Evolutionary conservation across 2,797 vertebrate species (phyloP), one percentile per base, ranked within the genome.

Genomic region (Spea hammondii): DNA sequence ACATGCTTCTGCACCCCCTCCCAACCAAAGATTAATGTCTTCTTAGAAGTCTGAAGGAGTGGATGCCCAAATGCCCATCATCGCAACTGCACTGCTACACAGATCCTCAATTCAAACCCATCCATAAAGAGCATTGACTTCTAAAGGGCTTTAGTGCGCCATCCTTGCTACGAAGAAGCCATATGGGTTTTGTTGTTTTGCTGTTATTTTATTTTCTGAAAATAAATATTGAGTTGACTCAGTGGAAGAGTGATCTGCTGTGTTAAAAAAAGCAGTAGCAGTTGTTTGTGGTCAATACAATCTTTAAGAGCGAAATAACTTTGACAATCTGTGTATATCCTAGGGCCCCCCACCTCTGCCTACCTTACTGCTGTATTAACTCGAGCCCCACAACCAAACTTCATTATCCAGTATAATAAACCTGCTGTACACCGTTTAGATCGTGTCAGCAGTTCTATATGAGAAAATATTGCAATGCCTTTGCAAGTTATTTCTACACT

Each of bases 111-210:
- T 14, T 70, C 10, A 54, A 6, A 70, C 4, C 4, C 59, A 0
- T 6, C 64, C 64, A 70, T 17, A 32, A 47, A 70, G 79, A 77
- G 55, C 79, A 5, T 76, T 17, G 76, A 84, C 74, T 75, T 82
- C 50, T 82, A 46, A 86, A 89, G 90, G 92, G 88, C 93, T 92
- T 87, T 89, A 32, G 94, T 94, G 94, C 94, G 94, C 93, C 95
- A 95, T 93, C 90, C 78, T 68, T 74, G 79, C 74, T 74, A 74
- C 76, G 83, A 84, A 46, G 81, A 89, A 89, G 89, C 86, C 85
- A 88, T 86, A 85, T 77, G 85, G 32, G 68, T 83, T 79, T 74
- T 62, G 70, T 68, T 60, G 68, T 82, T 68, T 73, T 82, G 75
- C 65, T 78, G 65, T 81, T 81, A 71, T 65, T 72, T 72, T 72